phyloP scores from a whole-genome alignment of 2,113 vertebrate species.

The Perccottus glenii region DNA sequence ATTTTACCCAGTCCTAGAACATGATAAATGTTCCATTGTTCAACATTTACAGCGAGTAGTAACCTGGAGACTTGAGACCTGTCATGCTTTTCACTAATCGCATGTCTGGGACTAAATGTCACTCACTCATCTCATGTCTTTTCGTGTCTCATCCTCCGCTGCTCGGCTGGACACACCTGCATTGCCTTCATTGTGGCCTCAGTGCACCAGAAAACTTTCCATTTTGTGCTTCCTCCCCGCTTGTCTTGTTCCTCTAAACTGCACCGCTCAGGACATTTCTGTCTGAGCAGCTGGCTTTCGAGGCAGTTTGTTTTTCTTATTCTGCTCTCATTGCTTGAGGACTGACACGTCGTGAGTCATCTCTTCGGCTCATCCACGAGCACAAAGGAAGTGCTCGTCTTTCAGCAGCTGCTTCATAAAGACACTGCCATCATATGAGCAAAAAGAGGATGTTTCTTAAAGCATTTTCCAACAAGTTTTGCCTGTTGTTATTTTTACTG shows the following conservation, averaged over 20 bases:
- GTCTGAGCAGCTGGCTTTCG: slow-evolving; percentile 48
- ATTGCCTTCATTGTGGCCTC: slow-evolving; percentile 9
- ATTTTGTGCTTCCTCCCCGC: slow-evolving; percentile 35
- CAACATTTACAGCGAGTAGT: too few species aligned
- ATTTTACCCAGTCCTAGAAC: too few species aligned
- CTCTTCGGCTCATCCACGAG: slow-evolving; percentile 34
- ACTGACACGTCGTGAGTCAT: slow-evolving; percentile 68
- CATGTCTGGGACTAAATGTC: not conserved
- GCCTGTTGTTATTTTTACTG: slow-evolving; percentile 53
- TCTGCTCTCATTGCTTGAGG: slow-evolving; percentile 42
- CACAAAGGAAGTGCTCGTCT: slow-evolving; percentile 71
- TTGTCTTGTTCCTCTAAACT: slow-evolving; percentile 20
- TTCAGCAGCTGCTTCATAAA: slow-evolving; percentile 63
- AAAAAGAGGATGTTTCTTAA: slow-evolving; percentile 49
- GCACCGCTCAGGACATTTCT: slow-evolving; percentile 36
- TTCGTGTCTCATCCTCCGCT: slow-evolving; percentile 51
- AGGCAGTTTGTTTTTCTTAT: slow-evolving; percentile 57
- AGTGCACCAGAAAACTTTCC: slow-evolving; percentile 21
- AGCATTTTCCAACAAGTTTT: slow-evolving; percentile 44
- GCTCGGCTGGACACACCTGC: slow-evolving; percentile 55
- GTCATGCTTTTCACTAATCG: slow-evolving; percentile 42
- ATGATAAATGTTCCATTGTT: too few species aligned
- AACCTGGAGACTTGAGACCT: not conserved
- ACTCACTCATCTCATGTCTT: slow-evolving; percentile 43
- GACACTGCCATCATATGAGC: slow-evolving; percentile 49